Evolutionary conservation across 2,888 invertebrate species (phyloP), one percentile per base, ranked within the genome.

Genomic region (Netelia inedita): DNA sequence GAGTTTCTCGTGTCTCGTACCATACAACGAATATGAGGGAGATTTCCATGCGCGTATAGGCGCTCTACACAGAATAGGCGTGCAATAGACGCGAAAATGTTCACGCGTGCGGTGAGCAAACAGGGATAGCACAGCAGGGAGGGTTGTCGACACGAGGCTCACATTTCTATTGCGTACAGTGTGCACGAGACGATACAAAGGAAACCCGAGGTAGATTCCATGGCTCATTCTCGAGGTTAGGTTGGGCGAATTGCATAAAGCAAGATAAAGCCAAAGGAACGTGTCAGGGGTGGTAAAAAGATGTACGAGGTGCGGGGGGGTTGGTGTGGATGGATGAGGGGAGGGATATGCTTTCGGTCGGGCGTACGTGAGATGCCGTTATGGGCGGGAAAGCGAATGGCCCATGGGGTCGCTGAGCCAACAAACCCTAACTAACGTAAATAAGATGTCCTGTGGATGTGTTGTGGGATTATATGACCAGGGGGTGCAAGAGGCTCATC

Each of bases 391-490:
- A 89, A 89, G 88, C 87, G 90, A 91, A 91, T 90, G 87, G 91
- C 88, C 90, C 90, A 91, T 91, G 84, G 92, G 93, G 92, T 92
- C 90, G 88, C 89, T 91, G 88, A 88, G 92, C 92, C 92, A 93
- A 93, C 92, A 93, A 79, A 91, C 92, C 93, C 92, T 92, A 93
- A 93, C 93, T 93, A 93, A 93, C 93, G 93, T 93, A 93, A 93
- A 93, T 93, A 94, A 93, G 93, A 92, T 91, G 92, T 93, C 91
- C 90, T 89, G 79, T 82, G 86, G 68, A 85, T 53, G 68, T 50
- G 69, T 46, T 61, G 71, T 55, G 41, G 53, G 69, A 63, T 73
- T 46, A 59, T 59, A 50, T 43, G 35, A 57, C 57, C 16, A 9
- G 57, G 57, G 19, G 19, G 19, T 16, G 16, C 57, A 19, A 19